Conservation (phyloP, 2,888 invertebrate genomes). For the Eupithecia vulgata region DNA sequence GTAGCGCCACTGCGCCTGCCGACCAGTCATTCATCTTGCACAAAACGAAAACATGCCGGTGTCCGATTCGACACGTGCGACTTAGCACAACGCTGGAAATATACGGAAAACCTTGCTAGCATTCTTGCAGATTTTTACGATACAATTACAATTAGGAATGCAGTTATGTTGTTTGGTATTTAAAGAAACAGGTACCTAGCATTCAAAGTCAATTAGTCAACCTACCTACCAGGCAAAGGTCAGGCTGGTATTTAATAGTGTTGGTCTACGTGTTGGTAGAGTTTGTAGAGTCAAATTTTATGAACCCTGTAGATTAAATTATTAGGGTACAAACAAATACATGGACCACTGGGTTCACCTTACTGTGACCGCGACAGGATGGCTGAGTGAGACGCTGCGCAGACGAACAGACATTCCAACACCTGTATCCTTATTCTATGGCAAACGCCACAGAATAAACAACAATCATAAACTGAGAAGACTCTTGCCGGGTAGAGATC, state of each 20-base stretch:
- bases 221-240: neutral
- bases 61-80: conserved; percentile 10
- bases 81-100: conserved; percentile 10
- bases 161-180: neutral
- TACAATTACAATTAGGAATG: neutral
- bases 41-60: conserved; percentile 8
- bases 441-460: neutral
- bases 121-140: neutral
- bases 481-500: neutral
- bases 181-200: neutral
- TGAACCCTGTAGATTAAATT: no score
- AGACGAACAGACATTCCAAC: conserved; percentile 9
- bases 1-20: conserved; percentile 23
- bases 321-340: neutral
- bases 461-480: neutral
- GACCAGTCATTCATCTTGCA: conserved; percentile 26
- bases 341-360: neutral
- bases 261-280: no score
- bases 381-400: conserved; percentile 10
- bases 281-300: no score
- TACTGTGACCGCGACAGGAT: conserved; percentile 3
- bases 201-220: neutral
- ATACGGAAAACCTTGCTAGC: neutral
- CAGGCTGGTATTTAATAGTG: neutral
- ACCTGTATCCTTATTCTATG: conserved; percentile 7